Percentiles rank a stretch among this genome's conserved stretches.
Conservation (phyloP, 2,113 vertebrate genomes). For the Charadrius vociferus region DNA sequence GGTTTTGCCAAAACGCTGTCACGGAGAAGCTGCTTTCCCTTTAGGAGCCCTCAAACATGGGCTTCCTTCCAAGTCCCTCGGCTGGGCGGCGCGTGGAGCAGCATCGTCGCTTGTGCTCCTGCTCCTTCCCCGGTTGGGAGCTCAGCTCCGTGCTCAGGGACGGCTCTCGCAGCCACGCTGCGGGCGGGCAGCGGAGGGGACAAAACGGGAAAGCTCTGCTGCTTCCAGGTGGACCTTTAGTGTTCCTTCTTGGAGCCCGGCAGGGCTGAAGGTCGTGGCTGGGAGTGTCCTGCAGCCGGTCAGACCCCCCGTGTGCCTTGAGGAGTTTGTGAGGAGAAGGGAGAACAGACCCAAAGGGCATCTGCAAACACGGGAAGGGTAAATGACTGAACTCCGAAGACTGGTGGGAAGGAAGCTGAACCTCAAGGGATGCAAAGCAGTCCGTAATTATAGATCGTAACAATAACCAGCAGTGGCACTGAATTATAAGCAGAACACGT, state of each 20-base stretch:
- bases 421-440: neutral
- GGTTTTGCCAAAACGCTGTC: neutral
- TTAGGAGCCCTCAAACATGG: neutral
- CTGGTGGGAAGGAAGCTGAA: neutral
- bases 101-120: fast-evolving
- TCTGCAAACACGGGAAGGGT: neutral
- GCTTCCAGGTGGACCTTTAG: fast-evolving
- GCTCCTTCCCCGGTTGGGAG: neutral
- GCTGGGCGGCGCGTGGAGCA: neutral
- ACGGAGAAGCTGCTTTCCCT: conserved; percentile 34
- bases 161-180: fast-evolving
- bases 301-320: neutral
- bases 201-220: fast-evolving
- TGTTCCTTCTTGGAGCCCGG: fast-evolving
- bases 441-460: neutral
- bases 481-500: neutral
- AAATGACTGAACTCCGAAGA: neutral
- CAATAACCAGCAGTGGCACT: neutral
- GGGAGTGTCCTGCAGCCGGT: fast-evolving
- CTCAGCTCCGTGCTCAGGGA: fast-evolving
- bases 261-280: neutral
- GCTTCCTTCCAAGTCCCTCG: conserved; percentile 9
- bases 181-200: neutral
- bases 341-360: neutral
- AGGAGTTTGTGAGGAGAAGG: neutral